phyloP scores from a whole-genome alignment of 2,888 invertebrate genomes.

The Drosophila subsilvestris region DNA sequence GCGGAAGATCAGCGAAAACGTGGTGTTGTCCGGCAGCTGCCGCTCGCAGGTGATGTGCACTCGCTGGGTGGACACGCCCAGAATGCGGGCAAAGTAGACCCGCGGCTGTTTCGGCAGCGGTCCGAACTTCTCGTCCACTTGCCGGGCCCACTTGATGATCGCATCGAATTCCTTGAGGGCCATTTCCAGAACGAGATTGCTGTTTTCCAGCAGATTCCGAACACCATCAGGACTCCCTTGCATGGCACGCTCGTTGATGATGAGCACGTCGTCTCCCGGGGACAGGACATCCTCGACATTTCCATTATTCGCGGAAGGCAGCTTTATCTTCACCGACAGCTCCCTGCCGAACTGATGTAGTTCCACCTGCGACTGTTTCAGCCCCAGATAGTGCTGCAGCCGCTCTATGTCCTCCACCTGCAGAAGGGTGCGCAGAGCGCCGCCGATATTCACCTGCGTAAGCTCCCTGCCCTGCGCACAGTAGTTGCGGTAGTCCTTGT shows the following conservation, averaged over 20 bases:
- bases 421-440: slow-evolving; percentile 62
- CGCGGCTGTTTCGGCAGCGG: slow-evolving; percentile 48
- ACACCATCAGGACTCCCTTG: slow-evolving; percentile 22
- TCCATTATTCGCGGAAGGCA: slow-evolving; percentile 16
- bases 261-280: slow-evolving; percentile 69
- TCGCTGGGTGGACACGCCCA: slow-evolving; percentile 62
- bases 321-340: slow-evolving; percentile 56
- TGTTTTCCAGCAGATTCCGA: slow-evolving; percentile 48
- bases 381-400: slow-evolving; percentile 58
- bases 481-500: slow-evolving; percentile 65
- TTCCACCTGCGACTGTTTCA: slow-evolving; percentile 65
- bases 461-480: slow-evolving; percentile 50
- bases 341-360: slow-evolving; percentile 68
- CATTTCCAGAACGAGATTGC: slow-evolving; percentile 52
- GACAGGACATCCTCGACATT: slow-evolving; percentile 57
- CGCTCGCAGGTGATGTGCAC: slow-evolving; percentile 70
- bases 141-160: slow-evolving; percentile 52
- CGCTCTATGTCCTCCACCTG: slow-evolving; percentile 80
- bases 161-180: slow-evolving; percentile 59
- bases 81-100: slow-evolving; percentile 63
- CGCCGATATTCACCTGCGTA: slow-evolving; percentile 58
- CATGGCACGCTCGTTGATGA: slow-evolving; percentile 54
- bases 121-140: slow-evolving; percentile 52
- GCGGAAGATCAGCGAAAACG: slow-evolving; percentile 66
- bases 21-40: slow-evolving; percentile 54